Base-by-base conservation (phyloP, 2,888 invertebrate genomes). In the Drosophila melanosoma region DNA sequence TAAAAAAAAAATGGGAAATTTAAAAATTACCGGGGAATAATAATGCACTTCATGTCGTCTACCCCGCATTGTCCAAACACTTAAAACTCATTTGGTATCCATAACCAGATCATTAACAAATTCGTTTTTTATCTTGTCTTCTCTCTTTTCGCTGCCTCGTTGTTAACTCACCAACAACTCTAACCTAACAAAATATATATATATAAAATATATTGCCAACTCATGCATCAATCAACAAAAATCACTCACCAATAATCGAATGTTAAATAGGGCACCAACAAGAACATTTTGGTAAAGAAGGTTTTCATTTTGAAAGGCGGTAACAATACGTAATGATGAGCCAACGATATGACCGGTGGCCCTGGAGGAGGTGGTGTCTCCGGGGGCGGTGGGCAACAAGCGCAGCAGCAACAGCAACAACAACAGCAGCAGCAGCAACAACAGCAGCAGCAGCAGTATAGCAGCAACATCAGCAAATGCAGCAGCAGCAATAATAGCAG, bases 291-390 rank as follows among this genome's bases (percentile, higher is more conserved):
- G 93, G 93, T 93, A 91, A 93, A 93, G 92, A 93, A 93, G 90
- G 93, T 93, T 92, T 93, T 93, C 93, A 93, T 93, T 92, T 92
- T 93, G 87, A 93, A 93, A 92, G 93, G 93, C 88, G 91, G 93
- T 91, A 93, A 93, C 91, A 92, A 93, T 93, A 92, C 93, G 93
- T 92, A 93, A 93, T 92, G 93, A 93, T 93, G 93, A 93, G 91
- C 92, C 92, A 92, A 92, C 91, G 92, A 91, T 91, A 91, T 91
- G 91, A 91, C 91, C 91, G 91, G 91, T 91, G 91, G 91, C 87
- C 89, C 85, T 90, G 92, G 90, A 81, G 90, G 82, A 75, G 89
- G 90, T 67, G 89, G 83, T 64, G 90, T 70, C 68, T 76, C 72
- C 71, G 88, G 83, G 75, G 79, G 75, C 64, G 79, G 78, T 74